Evolutionary conservation across 2,888 invertebrate species (phyloP).

Genomic region (Polyommatus icarus): DNA sequence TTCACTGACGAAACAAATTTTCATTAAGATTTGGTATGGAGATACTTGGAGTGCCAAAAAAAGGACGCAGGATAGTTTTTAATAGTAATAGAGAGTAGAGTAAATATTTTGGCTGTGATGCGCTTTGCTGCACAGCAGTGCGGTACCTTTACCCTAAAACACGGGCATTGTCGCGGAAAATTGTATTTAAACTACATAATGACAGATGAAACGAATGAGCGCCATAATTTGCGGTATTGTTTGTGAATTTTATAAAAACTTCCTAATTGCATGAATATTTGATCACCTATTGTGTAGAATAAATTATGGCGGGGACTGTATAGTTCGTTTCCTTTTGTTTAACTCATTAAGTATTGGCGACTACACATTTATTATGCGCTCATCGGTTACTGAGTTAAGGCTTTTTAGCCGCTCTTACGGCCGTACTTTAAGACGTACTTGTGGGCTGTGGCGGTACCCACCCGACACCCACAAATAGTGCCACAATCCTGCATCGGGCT

Average conservation of each 20-base stretch:
- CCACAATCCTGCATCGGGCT: no score
- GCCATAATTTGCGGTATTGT: constrained; percentile 10
- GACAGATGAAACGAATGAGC: constrained; percentile 8
- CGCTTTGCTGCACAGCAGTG: no score
- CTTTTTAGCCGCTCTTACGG: not conserved
- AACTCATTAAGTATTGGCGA: not conserved
- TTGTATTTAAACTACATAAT: not conserved
- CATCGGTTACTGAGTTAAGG: not conserved
- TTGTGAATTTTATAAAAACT: constrained; percentile 24
- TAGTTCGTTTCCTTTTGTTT: not conserved
- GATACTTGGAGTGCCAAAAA: no score
- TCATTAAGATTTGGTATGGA: no score
- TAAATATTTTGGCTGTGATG: no score
- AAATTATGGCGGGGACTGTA: not conserved
- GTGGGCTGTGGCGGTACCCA: no score
- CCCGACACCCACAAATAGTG: no score
- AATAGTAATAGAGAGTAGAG: no score
- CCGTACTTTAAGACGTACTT: not conserved
- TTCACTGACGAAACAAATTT: no score
- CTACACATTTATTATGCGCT: not conserved
- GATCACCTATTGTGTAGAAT: constrained; percentile 12
- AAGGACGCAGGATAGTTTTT: no score
- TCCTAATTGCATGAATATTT: constrained; percentile 28
- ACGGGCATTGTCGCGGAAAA: not conserved
- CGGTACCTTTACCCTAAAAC: not conserved